A percentile compares a stretch with the other conserved stretches of the same genome.
Evolutionary conservation across 2,888 invertebrate species (phyloP).

Genomic region (Spisula subtruncata): DNA sequence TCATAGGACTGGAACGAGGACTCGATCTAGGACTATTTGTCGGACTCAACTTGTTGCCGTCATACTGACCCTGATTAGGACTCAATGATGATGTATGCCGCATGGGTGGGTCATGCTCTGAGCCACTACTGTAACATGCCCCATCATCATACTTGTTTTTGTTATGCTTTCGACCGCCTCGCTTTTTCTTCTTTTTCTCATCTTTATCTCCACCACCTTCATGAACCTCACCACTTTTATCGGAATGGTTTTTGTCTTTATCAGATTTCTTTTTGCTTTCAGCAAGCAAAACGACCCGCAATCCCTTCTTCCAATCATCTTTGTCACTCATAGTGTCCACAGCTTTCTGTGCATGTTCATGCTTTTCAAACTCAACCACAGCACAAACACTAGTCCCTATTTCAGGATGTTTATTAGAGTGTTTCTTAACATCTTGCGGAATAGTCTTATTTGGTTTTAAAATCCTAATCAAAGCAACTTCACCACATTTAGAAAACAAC

Average conservation of each 20-base stretch:
- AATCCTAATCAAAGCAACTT: constrained; percentile 95
- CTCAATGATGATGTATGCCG: constrained; percentile 76
- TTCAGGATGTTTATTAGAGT: constrained; percentile 96
- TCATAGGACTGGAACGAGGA: constrained; percentile 81
- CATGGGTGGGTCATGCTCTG: constrained; percentile 84
- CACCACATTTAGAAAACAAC: constrained; percentile 95
- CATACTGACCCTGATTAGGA: constrained; percentile 68
- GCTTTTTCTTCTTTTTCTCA: constrained; percentile 80
- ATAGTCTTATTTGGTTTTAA: constrained; percentile 96
- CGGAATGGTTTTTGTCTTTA: constrained; percentile 73
- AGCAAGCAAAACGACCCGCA: constrained; percentile 86
- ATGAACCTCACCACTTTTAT: constrained; percentile 71
- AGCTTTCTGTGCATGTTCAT: constrained; percentile 95
- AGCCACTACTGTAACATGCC: constrained; percentile 85
- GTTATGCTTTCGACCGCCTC: constrained; percentile 76
- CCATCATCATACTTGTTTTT: constrained; percentile 82
- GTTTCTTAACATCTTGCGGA: constrained; percentile 96
- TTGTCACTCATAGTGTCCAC: constrained; percentile 89
- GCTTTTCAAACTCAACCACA: constrained; percentile 96
- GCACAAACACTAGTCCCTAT: constrained; percentile 94
- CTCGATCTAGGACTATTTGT: constrained; percentile 82
- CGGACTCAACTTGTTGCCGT: constrained; percentile 78
- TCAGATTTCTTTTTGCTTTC: constrained; percentile 80
- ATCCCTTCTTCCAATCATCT: constrained; percentile 86
- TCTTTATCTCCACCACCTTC: constrained; percentile 78